Evolutionary conservation across 2,888 invertebrate genomes (phyloP).

Genomic region (Trilocha varians): DNA sequence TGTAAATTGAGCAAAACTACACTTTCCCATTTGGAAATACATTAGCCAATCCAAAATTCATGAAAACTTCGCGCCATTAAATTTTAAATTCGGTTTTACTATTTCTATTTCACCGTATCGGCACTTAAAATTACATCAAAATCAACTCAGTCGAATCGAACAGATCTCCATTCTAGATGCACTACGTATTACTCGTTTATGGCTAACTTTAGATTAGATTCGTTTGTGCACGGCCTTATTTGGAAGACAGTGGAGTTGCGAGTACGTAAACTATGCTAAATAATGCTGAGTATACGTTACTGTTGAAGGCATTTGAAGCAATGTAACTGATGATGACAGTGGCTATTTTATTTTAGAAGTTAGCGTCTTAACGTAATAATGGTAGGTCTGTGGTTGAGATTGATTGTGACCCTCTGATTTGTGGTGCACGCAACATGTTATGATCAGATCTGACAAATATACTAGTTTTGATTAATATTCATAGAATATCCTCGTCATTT

Average conservation of each 20-base stretch:
- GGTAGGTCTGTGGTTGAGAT: no score
- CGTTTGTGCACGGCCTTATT: slow-evolving; percentile 23
- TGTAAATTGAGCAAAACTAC: no score
- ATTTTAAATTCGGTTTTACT: slow-evolving; percentile 13
- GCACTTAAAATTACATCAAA: slow-evolving; percentile 49
- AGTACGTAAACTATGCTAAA: slow-evolving; percentile 15
- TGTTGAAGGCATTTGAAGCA: no score
- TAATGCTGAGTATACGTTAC: no score
- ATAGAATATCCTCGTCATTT: no score
- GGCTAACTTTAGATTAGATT: slow-evolving; percentile 45
- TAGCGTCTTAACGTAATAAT: no score
- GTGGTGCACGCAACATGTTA: no score
- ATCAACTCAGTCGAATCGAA: slow-evolving; percentile 37
- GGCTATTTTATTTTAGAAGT: no score
- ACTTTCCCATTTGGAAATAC: background rate
- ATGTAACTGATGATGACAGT: no score
- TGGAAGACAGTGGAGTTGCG: slow-evolving; percentile 23
- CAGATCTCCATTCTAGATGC: slow-evolving; percentile 34
- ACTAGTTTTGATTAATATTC: no score
- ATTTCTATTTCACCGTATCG: slow-evolving; percentile 31
- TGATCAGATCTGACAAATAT: no score
- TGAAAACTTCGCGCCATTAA: background rate
- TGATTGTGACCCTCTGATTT: no score
- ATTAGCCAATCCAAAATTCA: background rate
- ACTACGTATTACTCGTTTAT: slow-evolving; percentile 29